Evolutionary conservation across 2,888 invertebrate species (phyloP).

Genomic region (Hyalella azteca): DNA sequence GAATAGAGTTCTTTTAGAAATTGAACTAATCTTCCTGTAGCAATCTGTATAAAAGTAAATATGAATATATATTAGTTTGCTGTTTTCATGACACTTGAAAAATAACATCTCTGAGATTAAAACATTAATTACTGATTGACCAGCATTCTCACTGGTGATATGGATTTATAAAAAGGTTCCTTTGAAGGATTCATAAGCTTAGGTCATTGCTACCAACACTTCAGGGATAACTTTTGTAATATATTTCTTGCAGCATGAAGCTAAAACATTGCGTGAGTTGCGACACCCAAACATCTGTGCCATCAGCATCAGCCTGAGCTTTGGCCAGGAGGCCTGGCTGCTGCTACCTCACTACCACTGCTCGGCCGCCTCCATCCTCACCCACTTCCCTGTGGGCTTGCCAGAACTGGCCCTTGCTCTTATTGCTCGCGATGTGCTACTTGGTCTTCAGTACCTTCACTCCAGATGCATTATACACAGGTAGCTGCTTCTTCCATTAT

Average conservation of each 20-base stretch:
- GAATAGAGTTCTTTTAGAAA: too few species aligned
- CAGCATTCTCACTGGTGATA: background rate
- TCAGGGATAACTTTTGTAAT: too few species aligned
- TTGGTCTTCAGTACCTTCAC: slow-evolving; percentile 84
- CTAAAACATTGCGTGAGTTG: slow-evolving; percentile 76
- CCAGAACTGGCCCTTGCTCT: slow-evolving; percentile 81
- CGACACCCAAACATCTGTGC: slow-evolving; percentile 69
- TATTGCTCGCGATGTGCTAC: slow-evolving; percentile 78
- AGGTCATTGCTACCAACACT: too few species aligned
- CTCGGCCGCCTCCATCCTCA: slow-evolving; percentile 81
- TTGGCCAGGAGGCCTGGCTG: slow-evolving; percentile 78
- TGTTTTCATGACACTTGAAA: too few species aligned
- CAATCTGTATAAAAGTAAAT: too few species aligned
- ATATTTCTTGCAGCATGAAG: slow-evolving; percentile 75
- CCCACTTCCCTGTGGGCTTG: slow-evolving; percentile 77
- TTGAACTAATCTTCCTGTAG: too few species aligned
- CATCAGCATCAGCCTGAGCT: slow-evolving; percentile 72
- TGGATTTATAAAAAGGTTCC: background rate
- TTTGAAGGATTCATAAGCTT: too few species aligned
- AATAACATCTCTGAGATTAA: too few species aligned
- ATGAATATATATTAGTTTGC: too few species aligned
- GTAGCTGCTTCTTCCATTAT: too few species aligned
- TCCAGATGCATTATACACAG: slow-evolving; percentile 83
- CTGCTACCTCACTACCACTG: slow-evolving; percentile 75
- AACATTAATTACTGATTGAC: too few species aligned